These are phyloP conservation scores for Bufo bufo DNA, from an alignment of 2,113 vertebrate genomes.

Conservation along the genomic window DNA sequence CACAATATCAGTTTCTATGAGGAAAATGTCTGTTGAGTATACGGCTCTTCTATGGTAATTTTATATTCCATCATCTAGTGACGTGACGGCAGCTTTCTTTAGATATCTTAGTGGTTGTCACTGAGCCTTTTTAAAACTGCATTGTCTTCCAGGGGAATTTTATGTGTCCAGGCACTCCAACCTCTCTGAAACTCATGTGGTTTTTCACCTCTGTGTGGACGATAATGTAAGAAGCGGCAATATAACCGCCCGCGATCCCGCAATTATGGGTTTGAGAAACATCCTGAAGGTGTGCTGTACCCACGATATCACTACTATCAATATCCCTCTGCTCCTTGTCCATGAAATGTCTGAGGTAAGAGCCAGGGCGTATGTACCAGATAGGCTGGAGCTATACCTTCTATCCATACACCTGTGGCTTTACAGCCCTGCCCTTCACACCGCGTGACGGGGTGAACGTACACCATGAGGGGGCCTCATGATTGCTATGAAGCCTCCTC, in stretches of 20 bases:
- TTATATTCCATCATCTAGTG: background rate
- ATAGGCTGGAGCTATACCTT: background rate
- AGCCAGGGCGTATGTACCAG: background rate
- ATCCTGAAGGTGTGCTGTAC: conserved; percentile 98
- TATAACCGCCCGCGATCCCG: conserved; percentile 92
- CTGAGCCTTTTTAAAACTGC: background rate
- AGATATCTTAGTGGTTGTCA: background rate
- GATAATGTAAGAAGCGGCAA: conserved; percentile 91
- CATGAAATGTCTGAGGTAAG: conserved; percentile 98
- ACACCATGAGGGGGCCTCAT: too few species aligned
- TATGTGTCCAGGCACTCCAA: conserved; percentile 96
- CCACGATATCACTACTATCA: conserved; percentile 93
- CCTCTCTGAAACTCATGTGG: conserved; percentile 91
- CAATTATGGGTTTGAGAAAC: conserved; percentile 96
- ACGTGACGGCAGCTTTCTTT: background rate
- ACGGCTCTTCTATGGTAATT: background rate
- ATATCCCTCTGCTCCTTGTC: conserved; percentile 90
- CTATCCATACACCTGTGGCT: too few species aligned
- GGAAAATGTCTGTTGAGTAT: too few species aligned
- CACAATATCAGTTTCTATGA: too few species aligned
- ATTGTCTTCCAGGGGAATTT: conserved; percentile 85
- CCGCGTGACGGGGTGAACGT: too few species aligned
- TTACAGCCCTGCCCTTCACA: too few species aligned
- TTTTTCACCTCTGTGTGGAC: conserved; percentile 97
- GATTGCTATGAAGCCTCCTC: too few species aligned